Evolutionary conservation across 2,888 invertebrate species (phyloP).

Genomic region (Agrochola lota): DNA sequence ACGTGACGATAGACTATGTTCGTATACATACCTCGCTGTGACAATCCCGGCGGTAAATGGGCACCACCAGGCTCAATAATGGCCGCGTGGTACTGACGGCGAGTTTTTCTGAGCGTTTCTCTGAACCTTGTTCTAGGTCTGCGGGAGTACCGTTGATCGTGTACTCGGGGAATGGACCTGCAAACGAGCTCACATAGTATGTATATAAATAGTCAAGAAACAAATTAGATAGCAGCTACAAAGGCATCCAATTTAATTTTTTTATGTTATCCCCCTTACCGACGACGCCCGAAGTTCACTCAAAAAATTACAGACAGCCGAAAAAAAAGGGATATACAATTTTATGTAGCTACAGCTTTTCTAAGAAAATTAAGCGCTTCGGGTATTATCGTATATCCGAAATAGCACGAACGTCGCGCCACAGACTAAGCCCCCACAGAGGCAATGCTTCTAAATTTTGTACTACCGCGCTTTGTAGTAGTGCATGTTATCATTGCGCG

Average conservation of each 20-base stretch:
- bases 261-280: too few relatives aligned
- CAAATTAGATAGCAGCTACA: neutral
- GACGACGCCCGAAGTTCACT: too few relatives aligned
- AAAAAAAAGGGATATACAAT: too few relatives aligned
- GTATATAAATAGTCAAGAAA: neutral
- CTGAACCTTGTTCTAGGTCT: slow-evolving; percentile 80
- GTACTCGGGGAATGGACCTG: slow-evolving; percentile 55
- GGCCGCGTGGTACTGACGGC: slow-evolving; percentile 88
- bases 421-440: too few relatives aligned
- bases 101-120: slow-evolving; percentile 69
- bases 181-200: neutral
- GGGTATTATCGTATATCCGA: too few relatives aligned
- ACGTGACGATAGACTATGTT: neutral
- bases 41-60: slow-evolving; percentile 98
- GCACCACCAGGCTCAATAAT: slow-evolving; percentile 96
- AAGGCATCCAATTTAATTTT: neutral
- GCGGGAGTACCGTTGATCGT: slow-evolving; percentile 70
- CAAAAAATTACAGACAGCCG: too few relatives aligned
- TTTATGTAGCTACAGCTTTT: too few relatives aligned
- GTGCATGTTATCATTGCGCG: too few relatives aligned
- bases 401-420: too few relatives aligned
- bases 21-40: slow-evolving; percentile 93
- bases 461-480: neutral
- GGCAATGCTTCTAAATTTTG: too few relatives aligned
- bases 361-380: too few relatives aligned